Conservation (phyloP, 2,113 vertebrate genomes). For the Phalacrocorax carbo region DNA sequence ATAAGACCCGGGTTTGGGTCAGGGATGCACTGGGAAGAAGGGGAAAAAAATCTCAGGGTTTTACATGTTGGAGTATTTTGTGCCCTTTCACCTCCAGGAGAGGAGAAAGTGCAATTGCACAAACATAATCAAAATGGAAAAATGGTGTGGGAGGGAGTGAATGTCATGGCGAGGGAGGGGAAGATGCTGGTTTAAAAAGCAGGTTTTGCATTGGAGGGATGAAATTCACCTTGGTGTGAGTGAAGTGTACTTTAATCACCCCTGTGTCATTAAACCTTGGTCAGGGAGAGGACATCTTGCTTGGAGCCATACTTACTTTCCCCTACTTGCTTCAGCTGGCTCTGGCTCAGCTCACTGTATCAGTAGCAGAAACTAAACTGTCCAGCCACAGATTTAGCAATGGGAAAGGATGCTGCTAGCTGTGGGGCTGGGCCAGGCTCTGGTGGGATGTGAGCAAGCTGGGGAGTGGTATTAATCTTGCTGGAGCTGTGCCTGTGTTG, state of each 20-base stretch:
- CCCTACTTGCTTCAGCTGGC: not conserved
- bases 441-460: not conserved
- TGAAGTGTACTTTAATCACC: not conserved
- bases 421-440: not conserved
- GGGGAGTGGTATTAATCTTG: not conserved
- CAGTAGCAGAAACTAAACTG: not conserved
- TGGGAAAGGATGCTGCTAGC: not conserved
- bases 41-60: not conserved
- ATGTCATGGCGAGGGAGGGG: too few relatives aligned
- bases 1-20: not conserved
- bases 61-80: not conserved
- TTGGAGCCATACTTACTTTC: accelerated
- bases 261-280: not conserved
- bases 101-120: not conserved
- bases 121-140: not conserved
- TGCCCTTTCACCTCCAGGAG: not conserved
- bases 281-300: not conserved
- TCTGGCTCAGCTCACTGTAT: not conserved
- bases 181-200: not conserved
- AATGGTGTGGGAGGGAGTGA: not conserved
- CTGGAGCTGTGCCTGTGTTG: not conserved
- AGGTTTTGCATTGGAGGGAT: not conserved
- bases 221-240: not conserved
- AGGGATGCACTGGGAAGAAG: not conserved
- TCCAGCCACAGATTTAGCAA: not conserved